Conservation (phyloP, 2,888 invertebrate species). For the Lucinisca nassula region DNA sequence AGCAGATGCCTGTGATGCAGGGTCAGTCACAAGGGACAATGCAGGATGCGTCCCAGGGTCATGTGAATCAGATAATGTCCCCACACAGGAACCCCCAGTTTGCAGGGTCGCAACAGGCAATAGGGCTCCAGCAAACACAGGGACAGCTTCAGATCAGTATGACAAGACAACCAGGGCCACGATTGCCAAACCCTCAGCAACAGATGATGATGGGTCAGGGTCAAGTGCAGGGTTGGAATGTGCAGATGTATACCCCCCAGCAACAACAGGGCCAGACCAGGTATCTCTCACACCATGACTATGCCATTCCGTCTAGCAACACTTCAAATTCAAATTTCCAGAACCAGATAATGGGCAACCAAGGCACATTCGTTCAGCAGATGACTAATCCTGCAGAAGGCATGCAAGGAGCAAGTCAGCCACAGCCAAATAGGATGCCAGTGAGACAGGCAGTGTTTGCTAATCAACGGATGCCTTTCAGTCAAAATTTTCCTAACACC, state of each 20-base stretch:
- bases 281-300: constrained; percentile 78
- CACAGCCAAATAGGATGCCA: constrained; percentile 18
- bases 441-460: neutral
- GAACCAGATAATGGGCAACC: constrained; percentile 45
- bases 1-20: constrained; percentile 59
- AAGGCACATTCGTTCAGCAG: constrained; percentile 73
- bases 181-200: constrained; percentile 74
- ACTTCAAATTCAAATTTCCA: constrained; percentile 2
- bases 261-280: constrained; percentile 66
- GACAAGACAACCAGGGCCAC: constrained; percentile 54
- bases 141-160: constrained; percentile 38
- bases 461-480: constrained; percentile 14
- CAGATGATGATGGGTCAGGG: constrained; percentile 71
- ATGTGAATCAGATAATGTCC: constrained; percentile 46
- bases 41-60: constrained; percentile 56
- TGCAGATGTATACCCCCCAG: constrained; percentile 73
- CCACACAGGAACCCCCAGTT: constrained; percentile 71
- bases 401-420: constrained; percentile 47
- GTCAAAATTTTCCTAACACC: constrained; percentile 15
- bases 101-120: constrained; percentile 60
- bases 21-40: constrained; percentile 12
- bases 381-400: constrained; percentile 70
- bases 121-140: constrained; percentile 67
- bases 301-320: constrained; percentile 69
- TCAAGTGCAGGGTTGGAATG: constrained; percentile 72